Percentiles rank a stretch among this genome's conserved stretches.
These are phyloP conservation scores for Nebria ingens DNA, from an alignment of 1,140 invertebrate genomes.

Conservation along the genomic window DNA sequence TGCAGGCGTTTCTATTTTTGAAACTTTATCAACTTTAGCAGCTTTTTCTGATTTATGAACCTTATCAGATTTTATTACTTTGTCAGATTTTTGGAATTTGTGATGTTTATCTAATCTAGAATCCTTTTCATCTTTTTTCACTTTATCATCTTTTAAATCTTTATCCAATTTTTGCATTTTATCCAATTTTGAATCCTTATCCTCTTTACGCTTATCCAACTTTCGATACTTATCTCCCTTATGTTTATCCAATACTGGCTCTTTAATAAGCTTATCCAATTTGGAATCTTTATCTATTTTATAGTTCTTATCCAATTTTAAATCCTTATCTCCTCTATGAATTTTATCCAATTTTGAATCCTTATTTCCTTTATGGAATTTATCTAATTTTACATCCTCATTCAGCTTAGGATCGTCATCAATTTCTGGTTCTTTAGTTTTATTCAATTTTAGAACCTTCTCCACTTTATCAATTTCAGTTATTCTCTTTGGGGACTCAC, in stretches of 20 bases:
- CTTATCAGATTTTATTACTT: background rate
- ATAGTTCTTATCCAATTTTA: background rate
- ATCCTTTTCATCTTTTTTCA: constrained; percentile 16
- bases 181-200: constrained; percentile 10
- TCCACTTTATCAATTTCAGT: constrained; percentile 5
- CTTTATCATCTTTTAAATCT: background rate
- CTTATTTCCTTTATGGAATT: background rate
- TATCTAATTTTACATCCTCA: background rate
- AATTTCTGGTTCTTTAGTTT: background rate
- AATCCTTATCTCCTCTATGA: background rate
- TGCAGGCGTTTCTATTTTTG: background rate
- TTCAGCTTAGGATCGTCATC: constrained; percentile 11
- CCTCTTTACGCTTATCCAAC: background rate
- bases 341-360: background rate
- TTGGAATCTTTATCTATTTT: too few species aligned
- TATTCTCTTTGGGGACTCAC: constrained; percentile 17
- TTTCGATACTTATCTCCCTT: too few species aligned
- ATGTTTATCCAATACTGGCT: too few species aligned
- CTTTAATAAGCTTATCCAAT: too few species aligned
- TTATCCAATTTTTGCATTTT: too few species aligned
- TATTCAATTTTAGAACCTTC: constrained; percentile 32
- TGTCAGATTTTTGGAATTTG: background rate
- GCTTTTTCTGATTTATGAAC: background rate
- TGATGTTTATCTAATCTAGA: too few species aligned
- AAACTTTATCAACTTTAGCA: background rate